Evolutionary conservation across 2,888 invertebrate genomes (phyloP).

Genomic region (Diarsia brunnea): DNA sequence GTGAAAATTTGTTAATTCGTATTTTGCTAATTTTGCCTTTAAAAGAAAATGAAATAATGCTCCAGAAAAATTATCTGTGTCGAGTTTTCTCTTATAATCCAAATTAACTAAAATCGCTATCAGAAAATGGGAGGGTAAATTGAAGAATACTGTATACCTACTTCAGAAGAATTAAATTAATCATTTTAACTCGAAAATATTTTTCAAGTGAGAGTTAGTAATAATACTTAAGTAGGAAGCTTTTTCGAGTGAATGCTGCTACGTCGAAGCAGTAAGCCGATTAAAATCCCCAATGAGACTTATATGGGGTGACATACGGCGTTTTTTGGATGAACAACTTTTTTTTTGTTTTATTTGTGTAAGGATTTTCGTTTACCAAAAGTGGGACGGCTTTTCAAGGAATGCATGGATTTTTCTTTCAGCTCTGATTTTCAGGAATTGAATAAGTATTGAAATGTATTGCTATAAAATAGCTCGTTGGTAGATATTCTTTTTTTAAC

Average conservation of each 20-base stretch:
- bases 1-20: not conserved
- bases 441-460: not conserved
- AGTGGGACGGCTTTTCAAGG: not conserved
- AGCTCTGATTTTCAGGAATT: not conserved
- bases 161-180: slow-evolving; percentile 25
- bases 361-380: not conserved
- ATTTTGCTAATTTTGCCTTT: not conserved
- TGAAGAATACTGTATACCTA: not conserved
- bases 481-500: not conserved
- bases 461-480: not conserved
- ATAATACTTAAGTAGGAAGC: slow-evolving; percentile 79
- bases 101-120: not conserved
- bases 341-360: not conserved
- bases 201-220: slow-evolving; percentile 71
- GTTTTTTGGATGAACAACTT: slow-evolving; percentile 19
- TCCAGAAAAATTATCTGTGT: not conserved
- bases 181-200: slow-evolving; percentile 64
- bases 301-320: slow-evolving; percentile 69
- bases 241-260: slow-evolving; percentile 82
- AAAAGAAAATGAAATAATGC: not conserved
- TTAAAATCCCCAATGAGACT: slow-evolving; percentile 85
- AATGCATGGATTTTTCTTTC: not conserved
- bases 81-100: not conserved
- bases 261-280: slow-evolving; percentile 84
- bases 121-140: not conserved